Conservation (phyloP, 2,888 invertebrate species). For the Lithophane semibrunnea region DNA sequence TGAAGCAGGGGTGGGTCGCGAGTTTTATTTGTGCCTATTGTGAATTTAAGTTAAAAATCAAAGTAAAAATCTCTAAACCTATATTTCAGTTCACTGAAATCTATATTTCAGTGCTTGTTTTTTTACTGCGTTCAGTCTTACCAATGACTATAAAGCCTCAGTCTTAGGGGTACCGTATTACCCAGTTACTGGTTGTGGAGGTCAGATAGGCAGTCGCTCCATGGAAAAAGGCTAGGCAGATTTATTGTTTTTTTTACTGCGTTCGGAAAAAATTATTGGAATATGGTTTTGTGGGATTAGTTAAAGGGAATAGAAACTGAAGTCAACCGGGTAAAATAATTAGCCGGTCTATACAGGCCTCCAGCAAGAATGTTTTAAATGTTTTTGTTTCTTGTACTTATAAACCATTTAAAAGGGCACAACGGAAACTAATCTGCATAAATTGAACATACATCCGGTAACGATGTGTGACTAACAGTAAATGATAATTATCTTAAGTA, state of each 20-base stretch:
- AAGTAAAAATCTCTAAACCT: too few relatives aligned
- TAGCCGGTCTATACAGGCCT: neutral
- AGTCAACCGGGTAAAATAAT: neutral
- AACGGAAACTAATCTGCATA: slow-evolving; percentile 40
- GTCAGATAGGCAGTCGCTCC: too few relatives aligned
- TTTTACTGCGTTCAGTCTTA: neutral
- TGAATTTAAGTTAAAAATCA: too few relatives aligned
- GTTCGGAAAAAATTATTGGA: neutral
- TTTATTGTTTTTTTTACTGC: neutral
- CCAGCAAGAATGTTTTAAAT: neutral
- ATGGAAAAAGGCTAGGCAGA: too few relatives aligned
- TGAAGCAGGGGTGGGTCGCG: too few relatives aligned
- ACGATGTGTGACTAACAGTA: slow-evolving; percentile 31
- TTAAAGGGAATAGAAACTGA: neutral
- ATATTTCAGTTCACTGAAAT: too few relatives aligned
- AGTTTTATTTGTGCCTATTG: too few relatives aligned
- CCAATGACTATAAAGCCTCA: too few relatives aligned
- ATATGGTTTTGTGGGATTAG: neutral
- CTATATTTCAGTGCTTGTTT: neutral
- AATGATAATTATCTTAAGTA: slow-evolving; percentile 40
- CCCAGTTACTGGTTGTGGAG: too few relatives aligned
- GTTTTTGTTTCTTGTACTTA: neutral
- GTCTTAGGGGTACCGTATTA: too few relatives aligned
- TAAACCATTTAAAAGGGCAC: slow-evolving; percentile 5
- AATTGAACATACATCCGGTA: neutral